Base-by-base conservation (phyloP, 2,113 vertebrate species). In the Trogon melanurus region DNA sequence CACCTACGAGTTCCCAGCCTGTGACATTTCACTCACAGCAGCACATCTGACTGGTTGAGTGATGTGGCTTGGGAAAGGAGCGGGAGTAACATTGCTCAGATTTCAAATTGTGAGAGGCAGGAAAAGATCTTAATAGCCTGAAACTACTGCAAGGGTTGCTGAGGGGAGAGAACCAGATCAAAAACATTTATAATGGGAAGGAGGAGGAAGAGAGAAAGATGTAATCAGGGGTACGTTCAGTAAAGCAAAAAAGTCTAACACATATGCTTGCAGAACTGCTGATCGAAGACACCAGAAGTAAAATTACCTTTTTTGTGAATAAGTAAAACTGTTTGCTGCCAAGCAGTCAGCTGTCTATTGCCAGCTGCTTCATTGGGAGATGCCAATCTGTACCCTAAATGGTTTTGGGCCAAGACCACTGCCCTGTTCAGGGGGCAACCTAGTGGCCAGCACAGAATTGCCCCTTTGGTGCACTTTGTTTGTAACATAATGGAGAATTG, bases 401-500 rank as follows among this genome's bases (percentile, higher is more conserved):
- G 16, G 29, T 60, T 70, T 27, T 57, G 58, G 44, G 47, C 57
- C 85, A 57, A 89, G 64, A 92, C 17, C 62, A 87, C 62, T 44
- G 51, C 15, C 53, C 19, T 41, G 53, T 38, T 70, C 61, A 48
- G 16, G 25, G 36, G 17, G 16, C 75, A 88, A 86, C 53, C 45
- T 32, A 36, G 21, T 34, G 44, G 66, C 47, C 80, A 79, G 53
- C 14, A 66, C 15, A 89, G 57, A 76, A 85, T 36, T 51, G 25
- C 36, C 62, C 50, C 61, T 85, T 80, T 71, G 36, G 74, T 92
- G 94, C 67, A 79, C 60, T 89, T 94, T 62, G 85, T 97, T 97
- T 97, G 93, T 93, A 97, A 97, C 44, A 20, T 5, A 26, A 93
- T 79, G 70, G 93, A 88, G 92, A 95, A 95, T 72, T 95, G 48